These are phyloP conservation scores for Benitochromis conjunctus DNA, from an alignment of 2,113 vertebrate species.

Conservation along the genomic window DNA sequence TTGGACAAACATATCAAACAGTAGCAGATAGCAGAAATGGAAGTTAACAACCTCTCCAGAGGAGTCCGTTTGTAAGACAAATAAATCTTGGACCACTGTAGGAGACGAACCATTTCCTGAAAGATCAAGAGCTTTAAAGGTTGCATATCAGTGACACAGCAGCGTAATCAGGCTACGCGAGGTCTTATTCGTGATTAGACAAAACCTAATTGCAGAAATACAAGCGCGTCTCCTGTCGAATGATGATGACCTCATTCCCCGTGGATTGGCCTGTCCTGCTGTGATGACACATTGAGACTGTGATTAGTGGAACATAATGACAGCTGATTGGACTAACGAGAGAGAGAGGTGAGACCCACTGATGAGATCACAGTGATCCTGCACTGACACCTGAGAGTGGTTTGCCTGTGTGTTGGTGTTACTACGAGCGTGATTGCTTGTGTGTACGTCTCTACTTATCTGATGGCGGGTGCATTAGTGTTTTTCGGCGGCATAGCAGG, in stretches of 20 bases:
- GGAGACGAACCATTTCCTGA: background rate
- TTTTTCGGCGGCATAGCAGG: conserved; percentile 8
- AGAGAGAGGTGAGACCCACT: conserved; percentile 15
- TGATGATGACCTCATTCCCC: conserved; percentile 39
- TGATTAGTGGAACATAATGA: conserved; percentile 43
- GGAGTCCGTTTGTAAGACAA: background rate
- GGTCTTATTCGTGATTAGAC: conserved; percentile 22
- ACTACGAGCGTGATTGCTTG: background rate
- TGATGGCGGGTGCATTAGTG: background rate
- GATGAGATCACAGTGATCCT: conserved; percentile 19
- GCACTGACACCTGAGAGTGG: background rate
- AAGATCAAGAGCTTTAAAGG: background rate
- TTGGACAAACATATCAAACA: background rate
- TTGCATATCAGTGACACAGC: background rate
- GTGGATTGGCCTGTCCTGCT: background rate
- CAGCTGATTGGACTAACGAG: conserved; percentile 41
- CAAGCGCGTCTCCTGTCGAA: conserved; percentile 6
- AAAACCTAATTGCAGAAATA: conserved; percentile 36
- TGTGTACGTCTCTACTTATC: background rate
- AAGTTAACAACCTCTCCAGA: background rate
- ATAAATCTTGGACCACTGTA: background rate
- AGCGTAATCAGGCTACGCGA: background rate
- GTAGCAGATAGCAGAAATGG: background rate
- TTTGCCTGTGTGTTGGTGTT: background rate
- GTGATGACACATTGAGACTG: conserved; percentile 42